Evolutionary conservation across 2,888 invertebrate species (phyloP).

Genomic region (Poecilobothrus nobilitatus): DNA sequence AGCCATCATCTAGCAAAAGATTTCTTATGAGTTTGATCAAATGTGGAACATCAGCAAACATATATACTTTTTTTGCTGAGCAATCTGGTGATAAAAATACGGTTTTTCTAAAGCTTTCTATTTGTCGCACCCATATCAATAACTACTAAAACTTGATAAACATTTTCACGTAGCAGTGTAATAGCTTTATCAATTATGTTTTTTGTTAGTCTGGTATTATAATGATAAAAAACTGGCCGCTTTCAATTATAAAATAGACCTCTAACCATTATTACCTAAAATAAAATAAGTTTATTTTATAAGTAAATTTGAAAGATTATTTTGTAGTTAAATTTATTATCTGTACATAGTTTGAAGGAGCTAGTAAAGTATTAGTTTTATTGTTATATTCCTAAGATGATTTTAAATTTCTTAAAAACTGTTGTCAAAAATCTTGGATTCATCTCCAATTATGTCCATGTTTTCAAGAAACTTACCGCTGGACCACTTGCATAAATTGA

Average conservation of each 20-base stretch:
- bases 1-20: constrained; percentile 15
- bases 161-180: constrained; percentile 22
- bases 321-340: constrained; percentile 8
- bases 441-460: constrained; percentile 14
- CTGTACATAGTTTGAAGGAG: constrained; percentile 25
- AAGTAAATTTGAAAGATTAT: no score
- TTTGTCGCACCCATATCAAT: constrained; percentile 25
- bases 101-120: constrained; percentile 11
- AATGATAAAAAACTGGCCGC: constrained; percentile 28
- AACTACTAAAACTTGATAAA: constrained; percentile 27
- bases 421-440: constrained; percentile 10
- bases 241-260: constrained; percentile 28
- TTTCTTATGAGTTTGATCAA: constrained; percentile 15
- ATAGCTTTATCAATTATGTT: constrained; percentile 21
- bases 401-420: constrained; percentile 15
- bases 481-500: neutral
- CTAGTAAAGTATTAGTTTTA: constrained; percentile 23
- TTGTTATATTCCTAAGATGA: constrained; percentile 24
- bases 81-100: constrained; percentile 12
- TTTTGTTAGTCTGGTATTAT: constrained; percentile 25
- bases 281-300: neutral
- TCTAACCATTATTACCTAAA: constrained; percentile 23
- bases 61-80: constrained; percentile 6
- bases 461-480: neutral
- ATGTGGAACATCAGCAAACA: constrained; percentile 15